Evolutionary conservation across 2,113 vertebrate genomes (phyloP).

Genomic region (Panthera tigris): DNA sequence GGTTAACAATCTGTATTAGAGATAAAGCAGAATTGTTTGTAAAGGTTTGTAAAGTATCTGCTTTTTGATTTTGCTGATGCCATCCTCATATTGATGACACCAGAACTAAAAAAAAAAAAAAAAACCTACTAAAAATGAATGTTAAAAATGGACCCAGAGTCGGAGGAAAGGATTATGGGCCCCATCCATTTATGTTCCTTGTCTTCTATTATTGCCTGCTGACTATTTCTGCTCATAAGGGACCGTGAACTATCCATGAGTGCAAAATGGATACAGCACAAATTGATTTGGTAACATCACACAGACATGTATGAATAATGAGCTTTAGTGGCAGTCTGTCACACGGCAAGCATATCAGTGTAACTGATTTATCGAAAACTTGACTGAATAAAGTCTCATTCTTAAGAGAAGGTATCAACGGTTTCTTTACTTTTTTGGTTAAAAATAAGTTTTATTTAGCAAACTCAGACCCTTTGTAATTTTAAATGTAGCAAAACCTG

Average conservation of each 20-base stretch:
- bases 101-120: conserved; percentile 53
- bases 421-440: background rate
- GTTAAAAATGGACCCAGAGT: conserved; percentile 67
- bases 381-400: conserved; percentile 71
- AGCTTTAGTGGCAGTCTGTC: conserved; percentile 80
- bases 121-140: conserved; percentile 67
- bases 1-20: conserved; percentile 74
- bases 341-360: conserved; percentile 72
- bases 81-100: conserved; percentile 70
- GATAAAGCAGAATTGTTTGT: conserved; percentile 74
- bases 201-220: conserved; percentile 81
- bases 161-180: conserved; percentile 72
- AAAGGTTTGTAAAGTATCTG: conserved; percentile 70
- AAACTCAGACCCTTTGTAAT: conserved; percentile 10
- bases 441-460: background rate
- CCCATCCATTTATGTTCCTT: conserved; percentile 66
- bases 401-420: conserved; percentile 61
- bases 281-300: conserved; percentile 84
- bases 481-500: conserved; percentile 38
- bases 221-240: conserved; percentile 79
- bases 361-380: conserved; percentile 81
- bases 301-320: conserved; percentile 81
- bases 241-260: conserved; percentile 79
- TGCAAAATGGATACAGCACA: conserved; percentile 82
- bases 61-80: conserved; percentile 71